Evolutionary conservation across 2,888 invertebrate genomes (phyloP).

Genomic region (Arge pagana): DNA sequence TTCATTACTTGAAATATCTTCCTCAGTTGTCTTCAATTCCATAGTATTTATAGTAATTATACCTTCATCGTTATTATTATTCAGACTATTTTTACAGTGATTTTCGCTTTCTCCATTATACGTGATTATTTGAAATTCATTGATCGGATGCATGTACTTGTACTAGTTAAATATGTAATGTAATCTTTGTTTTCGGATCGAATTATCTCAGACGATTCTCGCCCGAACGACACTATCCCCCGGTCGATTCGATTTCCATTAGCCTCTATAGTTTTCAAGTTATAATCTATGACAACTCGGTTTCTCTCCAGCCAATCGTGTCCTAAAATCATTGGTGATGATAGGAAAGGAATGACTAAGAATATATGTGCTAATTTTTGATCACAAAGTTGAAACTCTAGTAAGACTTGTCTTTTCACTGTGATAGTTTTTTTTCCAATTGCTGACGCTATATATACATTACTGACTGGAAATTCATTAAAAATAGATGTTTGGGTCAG

Average conservation of each 20-base stretch:
- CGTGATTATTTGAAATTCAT: too few species aligned
- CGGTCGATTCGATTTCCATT: too few species aligned
- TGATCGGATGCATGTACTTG: too few species aligned
- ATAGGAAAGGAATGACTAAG: constrained; percentile 27
- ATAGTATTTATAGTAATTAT: too few species aligned
- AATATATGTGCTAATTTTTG: constrained; percentile 12
- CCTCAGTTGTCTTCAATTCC: too few species aligned
- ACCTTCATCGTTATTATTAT: too few species aligned
- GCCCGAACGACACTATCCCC: constrained; percentile 10
- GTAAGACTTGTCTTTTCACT: constrained; percentile 18
- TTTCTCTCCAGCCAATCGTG: constrained; percentile 29
- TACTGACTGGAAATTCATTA: constrained; percentile 24
- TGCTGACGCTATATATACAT: constrained; percentile 20
- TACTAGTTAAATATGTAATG: too few species aligned
- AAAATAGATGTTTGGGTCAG: neutral
- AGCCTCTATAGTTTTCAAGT: constrained; percentile 8
- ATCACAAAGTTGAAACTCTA: constrained; percentile 11
- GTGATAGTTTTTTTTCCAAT: constrained; percentile 17
- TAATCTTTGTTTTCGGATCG: too few species aligned
- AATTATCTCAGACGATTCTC: neutral
- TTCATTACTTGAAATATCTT: too few species aligned
- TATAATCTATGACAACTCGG: constrained; percentile 22
- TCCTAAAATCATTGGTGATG: constrained; percentile 27
- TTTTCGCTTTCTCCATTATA: too few species aligned
- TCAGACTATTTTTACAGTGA: too few species aligned